These are phyloP conservation scores for Epinephelus coioides DNA, from an alignment of 2,797 vertebrate species.

Conservation along the genomic window DNA sequence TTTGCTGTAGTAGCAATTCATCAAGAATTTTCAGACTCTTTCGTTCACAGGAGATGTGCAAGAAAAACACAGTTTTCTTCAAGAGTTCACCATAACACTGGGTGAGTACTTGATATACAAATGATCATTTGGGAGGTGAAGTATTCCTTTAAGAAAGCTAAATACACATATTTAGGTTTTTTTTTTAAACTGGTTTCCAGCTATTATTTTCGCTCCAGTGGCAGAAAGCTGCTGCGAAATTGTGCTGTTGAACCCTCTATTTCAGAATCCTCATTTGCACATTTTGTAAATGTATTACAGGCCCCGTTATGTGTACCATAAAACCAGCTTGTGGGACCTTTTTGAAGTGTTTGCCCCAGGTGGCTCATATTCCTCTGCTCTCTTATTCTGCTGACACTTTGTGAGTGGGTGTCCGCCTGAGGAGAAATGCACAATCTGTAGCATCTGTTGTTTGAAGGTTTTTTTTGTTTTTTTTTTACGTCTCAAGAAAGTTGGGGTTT, in stretches of 20 bases:
- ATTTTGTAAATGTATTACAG: slow-evolving; percentile 38
- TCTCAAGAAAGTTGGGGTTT: slow-evolving; percentile 51
- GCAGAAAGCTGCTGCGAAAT: slow-evolving; percentile 36
- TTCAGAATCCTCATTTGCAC: slow-evolving; percentile 25
- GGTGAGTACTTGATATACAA: too few species aligned
- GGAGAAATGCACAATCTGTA: slow-evolving; percentile 53
- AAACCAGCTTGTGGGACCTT: slow-evolving; percentile 52
- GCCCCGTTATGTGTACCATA: slow-evolving; percentile 28
- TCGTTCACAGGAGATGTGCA: too few species aligned
- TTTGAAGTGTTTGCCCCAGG: slow-evolving; percentile 62
- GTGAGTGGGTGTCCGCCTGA: slow-evolving; percentile 69
- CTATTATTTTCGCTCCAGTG: slow-evolving; percentile 18
- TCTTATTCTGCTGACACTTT: slow-evolving; percentile 64
- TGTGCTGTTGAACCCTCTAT: slow-evolving; percentile 31
- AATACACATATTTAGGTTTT: neutral
- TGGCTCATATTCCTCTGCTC: slow-evolving; percentile 61
- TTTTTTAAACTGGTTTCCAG: neutral
- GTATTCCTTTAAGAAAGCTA: neutral
- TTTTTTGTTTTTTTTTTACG: neutral
- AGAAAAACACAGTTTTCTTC: too few species aligned
- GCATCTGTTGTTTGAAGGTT: slow-evolving; percentile 67
- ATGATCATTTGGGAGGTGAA: too few species aligned
- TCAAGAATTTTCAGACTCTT: too few species aligned
- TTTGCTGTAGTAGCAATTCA: too few species aligned
- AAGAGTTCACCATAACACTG: too few species aligned